phyloP scores from a whole-genome alignment of 1,140 invertebrate genomes.

The Charaxes varanes region DNA sequence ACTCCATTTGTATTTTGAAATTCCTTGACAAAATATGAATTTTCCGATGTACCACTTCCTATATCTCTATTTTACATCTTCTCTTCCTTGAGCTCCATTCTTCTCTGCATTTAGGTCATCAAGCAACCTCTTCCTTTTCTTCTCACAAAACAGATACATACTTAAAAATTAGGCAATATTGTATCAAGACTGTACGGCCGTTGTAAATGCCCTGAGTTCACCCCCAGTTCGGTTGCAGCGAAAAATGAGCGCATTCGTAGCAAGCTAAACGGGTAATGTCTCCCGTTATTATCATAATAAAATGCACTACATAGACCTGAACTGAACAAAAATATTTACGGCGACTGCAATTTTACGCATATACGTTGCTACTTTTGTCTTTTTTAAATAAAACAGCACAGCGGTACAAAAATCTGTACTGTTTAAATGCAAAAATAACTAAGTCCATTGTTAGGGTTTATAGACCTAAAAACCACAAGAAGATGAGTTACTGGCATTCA shows the following conservation, averaged over 20 bases:
- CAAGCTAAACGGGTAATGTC: slow-evolving; percentile 62
- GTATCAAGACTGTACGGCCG: slow-evolving; percentile 35
- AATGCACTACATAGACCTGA: slow-evolving; percentile 42
- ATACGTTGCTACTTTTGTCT: slow-evolving; percentile 36
- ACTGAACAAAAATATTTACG: slow-evolving; percentile 28
- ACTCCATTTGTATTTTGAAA: no score
- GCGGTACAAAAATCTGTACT: slow-evolving; percentile 22
- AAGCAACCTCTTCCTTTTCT: no score
- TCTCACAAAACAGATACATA: no score
- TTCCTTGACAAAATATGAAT: no score
- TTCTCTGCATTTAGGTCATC: no score
- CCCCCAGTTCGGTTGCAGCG: slow-evolving; percentile 45
- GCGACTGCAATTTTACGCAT: slow-evolving; percentile 33
- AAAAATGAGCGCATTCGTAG: slow-evolving; percentile 63
- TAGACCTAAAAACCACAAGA: no score
- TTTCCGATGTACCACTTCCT: no score
- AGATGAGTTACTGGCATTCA: no score
- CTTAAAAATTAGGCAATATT: slow-evolving; percentile 5
- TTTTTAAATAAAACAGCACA: slow-evolving; percentile 26
- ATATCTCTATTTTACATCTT: no score
- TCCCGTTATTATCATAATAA: slow-evolving; percentile 66
- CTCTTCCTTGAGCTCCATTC: no score
- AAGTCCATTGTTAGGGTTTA: slow-evolving; percentile 21
- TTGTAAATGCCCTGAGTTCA: slow-evolving; percentile 32
- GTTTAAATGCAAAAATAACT: slow-evolving; percentile 26